Conservation (phyloP, 2,797 vertebrate genomes). For the Tachyglossus aculeatus region DNA sequence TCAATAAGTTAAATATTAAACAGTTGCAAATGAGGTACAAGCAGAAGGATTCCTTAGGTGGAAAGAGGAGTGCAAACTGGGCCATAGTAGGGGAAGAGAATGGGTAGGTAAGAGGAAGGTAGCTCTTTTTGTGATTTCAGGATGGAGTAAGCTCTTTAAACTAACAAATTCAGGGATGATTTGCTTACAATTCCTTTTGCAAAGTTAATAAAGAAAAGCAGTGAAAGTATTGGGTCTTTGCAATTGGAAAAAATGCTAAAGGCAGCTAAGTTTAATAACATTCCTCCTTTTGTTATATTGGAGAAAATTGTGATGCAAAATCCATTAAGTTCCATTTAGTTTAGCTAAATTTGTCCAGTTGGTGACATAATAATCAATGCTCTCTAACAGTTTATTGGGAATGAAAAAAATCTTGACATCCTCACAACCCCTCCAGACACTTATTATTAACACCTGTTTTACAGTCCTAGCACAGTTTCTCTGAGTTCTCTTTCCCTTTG, state of each 20-base stretch:
- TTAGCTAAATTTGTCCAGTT: slow-evolving; percentile 47
- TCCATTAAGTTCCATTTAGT: slow-evolving; percentile 26
- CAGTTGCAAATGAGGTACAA: too few relatives aligned
- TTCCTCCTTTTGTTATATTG: slow-evolving; percentile 18
- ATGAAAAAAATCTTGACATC: slow-evolving; percentile 60
- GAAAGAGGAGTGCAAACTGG: too few relatives aligned
- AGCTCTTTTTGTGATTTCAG: too few relatives aligned
- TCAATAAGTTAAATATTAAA: too few relatives aligned
- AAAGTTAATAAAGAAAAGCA: slow-evolving; percentile 18
- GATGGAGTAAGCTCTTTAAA: too few relatives aligned
- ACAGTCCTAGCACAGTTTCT: slow-evolving; percentile 43
- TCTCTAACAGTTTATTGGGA: slow-evolving; percentile 64
- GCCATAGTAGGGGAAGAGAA: too few relatives aligned
- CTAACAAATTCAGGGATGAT: not conserved
- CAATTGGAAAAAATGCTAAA: not conserved
- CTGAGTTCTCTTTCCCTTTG: slow-evolving; percentile 35
- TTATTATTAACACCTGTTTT: slow-evolving; percentile 65
- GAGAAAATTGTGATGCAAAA: slow-evolving; percentile 38
- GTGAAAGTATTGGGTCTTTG: not conserved
- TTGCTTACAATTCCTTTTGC: not conserved
- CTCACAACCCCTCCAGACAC: slow-evolving; percentile 52
- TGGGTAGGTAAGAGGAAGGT: too few relatives aligned
- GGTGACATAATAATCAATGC: slow-evolving; percentile 47
- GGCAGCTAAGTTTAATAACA: not conserved
- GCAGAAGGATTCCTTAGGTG: too few relatives aligned